Evolutionary conservation across 2,888 invertebrate genomes (phyloP).

Genomic region (Chironomus tentans): DNA sequence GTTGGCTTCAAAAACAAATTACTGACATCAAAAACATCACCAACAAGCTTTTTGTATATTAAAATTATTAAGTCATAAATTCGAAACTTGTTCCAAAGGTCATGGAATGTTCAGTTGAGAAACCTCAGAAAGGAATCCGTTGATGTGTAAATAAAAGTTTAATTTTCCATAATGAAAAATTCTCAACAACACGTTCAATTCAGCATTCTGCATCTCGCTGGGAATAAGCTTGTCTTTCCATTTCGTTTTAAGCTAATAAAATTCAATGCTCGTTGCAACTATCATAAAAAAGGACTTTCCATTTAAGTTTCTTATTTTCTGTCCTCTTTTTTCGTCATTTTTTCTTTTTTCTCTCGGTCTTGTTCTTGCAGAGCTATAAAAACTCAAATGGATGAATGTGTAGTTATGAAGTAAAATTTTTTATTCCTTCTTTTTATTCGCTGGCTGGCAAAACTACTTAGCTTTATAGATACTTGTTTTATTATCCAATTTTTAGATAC

Average conservation of each 20-base stretch:
- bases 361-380: not conserved
- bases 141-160: too few species aligned
- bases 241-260: conserved; percentile 2
- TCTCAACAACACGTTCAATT: too few species aligned
- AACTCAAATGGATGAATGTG: not conserved
- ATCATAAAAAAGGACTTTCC: conserved; percentile 13
- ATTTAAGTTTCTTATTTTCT: conserved; percentile 7
- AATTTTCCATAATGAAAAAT: too few species aligned
- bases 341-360: not conserved
- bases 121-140: too few species aligned
- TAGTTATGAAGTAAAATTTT: not conserved
- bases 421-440: not conserved
- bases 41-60: too few species aligned
- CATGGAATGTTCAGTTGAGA: too few species aligned
- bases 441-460: not conserved
- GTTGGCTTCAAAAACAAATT: too few species aligned
- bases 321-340: not conserved
- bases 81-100: too few species aligned
- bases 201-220: too few species aligned
- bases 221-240: too few species aligned
- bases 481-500: not conserved
- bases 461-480: not conserved
- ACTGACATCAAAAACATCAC: too few species aligned
- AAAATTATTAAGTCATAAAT: too few species aligned
- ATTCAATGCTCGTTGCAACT: conserved; percentile 18